Percentiles rank a stretch among this genome's conserved stretches.
Evolutionary conservation across 2,797 vertebrate species (phyloP).

Genomic region (Gambelia wislizenii): DNA sequence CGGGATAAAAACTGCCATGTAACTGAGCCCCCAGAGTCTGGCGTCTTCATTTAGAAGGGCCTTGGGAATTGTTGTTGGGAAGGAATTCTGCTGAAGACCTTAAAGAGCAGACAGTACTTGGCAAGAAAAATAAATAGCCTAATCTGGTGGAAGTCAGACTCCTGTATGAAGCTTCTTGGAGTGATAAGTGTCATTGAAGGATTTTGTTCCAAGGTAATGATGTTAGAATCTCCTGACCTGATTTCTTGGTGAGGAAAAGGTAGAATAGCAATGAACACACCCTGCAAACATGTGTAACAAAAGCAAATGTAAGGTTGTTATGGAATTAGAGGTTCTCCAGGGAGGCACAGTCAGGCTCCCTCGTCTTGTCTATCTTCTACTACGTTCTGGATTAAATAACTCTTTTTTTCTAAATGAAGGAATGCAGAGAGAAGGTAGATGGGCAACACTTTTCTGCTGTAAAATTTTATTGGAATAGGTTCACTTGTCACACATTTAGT

Average conservation of each 20-base stretch:
- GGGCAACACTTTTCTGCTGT: too few species aligned
- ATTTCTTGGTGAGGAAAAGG: neutral
- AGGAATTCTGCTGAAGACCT: neutral
- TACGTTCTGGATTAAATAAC: too few species aligned
- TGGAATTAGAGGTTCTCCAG: neutral
- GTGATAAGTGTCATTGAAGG: neutral
- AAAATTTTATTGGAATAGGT: too few species aligned
- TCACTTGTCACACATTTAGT: too few species aligned
- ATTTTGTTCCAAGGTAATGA: neutral
- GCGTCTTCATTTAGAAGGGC: neutral
- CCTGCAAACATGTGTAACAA: neutral
- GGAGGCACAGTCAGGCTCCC: too few species aligned
- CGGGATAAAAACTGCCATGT: too few species aligned
- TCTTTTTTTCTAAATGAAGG: too few species aligned
- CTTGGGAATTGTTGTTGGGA: neutral
- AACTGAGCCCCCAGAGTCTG: too few species aligned
- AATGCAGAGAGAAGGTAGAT: too few species aligned
- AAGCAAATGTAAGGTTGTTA: neutral
- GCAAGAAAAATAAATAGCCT: neutral
- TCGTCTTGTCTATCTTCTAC: too few species aligned
- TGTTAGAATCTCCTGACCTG: neutral
- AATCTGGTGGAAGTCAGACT: neutral
- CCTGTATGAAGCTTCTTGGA: neutral
- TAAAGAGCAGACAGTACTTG: neutral
- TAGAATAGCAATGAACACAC: too few species aligned